Evolutionary conservation across 2,888 invertebrate genomes (phyloP), one percentile per base, ranked within the genome.

Genomic region (Eupithecia inturbata): DNA sequence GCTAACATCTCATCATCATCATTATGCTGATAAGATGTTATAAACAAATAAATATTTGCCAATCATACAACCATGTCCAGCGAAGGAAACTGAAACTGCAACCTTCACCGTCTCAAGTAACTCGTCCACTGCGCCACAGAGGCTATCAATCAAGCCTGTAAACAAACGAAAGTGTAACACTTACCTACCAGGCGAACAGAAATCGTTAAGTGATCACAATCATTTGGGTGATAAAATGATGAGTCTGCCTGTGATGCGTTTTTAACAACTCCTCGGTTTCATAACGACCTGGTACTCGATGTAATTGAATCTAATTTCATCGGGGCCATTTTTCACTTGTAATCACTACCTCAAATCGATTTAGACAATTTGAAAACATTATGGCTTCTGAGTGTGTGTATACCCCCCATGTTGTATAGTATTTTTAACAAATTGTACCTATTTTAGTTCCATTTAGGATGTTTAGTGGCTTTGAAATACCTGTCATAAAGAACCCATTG

Each of bases 211-310:
- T 76, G 75, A 82, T 83, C 77, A 78, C 82, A 75, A 77, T 76
- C 81, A 69, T 68, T 72, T 41, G 70, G 68, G 75, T 63, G 66
- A 71, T 71, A 73, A 70, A 73, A 75, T 71, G 70, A 72, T 67
- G 60, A 70, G 69, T 67, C 70, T 41, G 70, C 39, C 77, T 81
- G 82, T 90, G 87, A 90, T 90, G 86, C 81, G 85, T 86, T 90
- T 90, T 89, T 90, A 89, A 90, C 87, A 87, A 82, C 85, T 82
- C 81, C 75, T 82, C 82, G 70, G 70, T 82, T 79, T 80, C 77
- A 83, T 88, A 81, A 85, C 82, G 73, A 79, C 85, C 84, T 85
- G 82, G 83, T 87, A 84, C 80, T 82, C 81, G 76, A 67, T 76
- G 78, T 79, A 77, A 79, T 79, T 78, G 74, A 78, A 78, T 76